phyloP scores from a whole-genome alignment of 2,113 vertebrate species.

The Alethe diademata region DNA sequence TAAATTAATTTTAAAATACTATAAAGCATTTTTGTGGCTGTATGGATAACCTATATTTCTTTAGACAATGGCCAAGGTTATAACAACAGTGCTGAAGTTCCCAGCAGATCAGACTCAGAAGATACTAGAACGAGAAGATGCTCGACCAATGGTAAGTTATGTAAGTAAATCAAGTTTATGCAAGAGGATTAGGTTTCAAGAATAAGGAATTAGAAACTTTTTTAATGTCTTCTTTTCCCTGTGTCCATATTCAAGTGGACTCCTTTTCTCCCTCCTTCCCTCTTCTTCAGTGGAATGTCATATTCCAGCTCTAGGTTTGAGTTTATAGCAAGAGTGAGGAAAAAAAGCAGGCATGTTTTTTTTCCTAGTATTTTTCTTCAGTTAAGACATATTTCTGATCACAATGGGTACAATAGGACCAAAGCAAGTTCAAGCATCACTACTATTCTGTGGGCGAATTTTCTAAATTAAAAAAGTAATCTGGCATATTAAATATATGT shows the following conservation, averaged over 20 bases:
- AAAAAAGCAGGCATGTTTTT: not conserved
- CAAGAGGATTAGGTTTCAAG: not conserved
- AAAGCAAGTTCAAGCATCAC: not conserved
- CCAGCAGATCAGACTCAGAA: conserved; percentile 91
- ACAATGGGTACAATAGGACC: not conserved
- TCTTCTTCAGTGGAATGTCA: not conserved
- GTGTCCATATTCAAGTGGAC: not conserved
- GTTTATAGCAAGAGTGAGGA: not conserved
- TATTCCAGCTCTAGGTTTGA: not conserved
- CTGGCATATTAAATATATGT: not conserved
- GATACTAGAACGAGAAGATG: conserved; percentile 93
- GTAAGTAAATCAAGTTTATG: not conserved
- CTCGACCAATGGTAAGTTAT: conserved; percentile 82
- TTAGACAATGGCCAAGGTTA: conserved; percentile 98
- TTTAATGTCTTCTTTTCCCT: not conserved
- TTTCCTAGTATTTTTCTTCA: not conserved
- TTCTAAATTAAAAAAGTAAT: not conserved
- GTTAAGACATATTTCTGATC: not conserved
- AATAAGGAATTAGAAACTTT: not conserved
- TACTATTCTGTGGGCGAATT: not conserved
- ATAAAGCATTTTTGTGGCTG: not conserved
- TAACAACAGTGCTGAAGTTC: conserved; percentile 95
- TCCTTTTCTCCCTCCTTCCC: not conserved
- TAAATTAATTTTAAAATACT: not conserved
- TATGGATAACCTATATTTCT: not conserved